These are phyloP conservation scores for Brachionus rubens DNA, from an alignment of 1,140 invertebrate genomes.

Conservation along the genomic window DNA sequence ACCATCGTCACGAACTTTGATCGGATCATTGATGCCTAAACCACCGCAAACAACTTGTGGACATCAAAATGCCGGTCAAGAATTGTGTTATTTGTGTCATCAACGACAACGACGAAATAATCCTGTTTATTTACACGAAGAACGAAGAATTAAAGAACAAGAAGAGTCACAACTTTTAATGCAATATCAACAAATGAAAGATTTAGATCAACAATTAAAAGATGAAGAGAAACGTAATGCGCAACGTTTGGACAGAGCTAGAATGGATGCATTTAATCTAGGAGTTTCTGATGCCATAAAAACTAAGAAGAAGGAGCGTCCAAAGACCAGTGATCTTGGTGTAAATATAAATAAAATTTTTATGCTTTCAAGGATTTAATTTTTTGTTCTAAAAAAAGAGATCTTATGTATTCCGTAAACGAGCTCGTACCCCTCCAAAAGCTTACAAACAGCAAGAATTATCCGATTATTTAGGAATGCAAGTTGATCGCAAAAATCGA, in stretches of 20 bases:
- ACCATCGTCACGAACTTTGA: conserved; percentile 12
- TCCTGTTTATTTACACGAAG: conserved; percentile 57
- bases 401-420: conserved; percentile 58
- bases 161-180: conserved; percentile 58
- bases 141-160: conserved; percentile 53
- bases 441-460: conserved; percentile 55
- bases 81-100: conserved; percentile 60
- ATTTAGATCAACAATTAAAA: conserved; percentile 55
- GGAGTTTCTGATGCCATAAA: conserved; percentile 57
- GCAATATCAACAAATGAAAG: conserved; percentile 58
- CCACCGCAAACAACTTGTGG: conserved; percentile 49
- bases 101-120: conserved; percentile 57
- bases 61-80: conserved; percentile 58
- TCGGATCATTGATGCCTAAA: conserved; percentile 3
- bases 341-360: neutral
- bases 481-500: neutral
- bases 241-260: conserved; percentile 55
- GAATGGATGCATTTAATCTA: conserved; percentile 59
- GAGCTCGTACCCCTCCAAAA: conserved; percentile 57
- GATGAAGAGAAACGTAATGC: conserved; percentile 54
- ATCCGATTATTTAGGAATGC: conserved; percentile 47
- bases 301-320: conserved; percentile 51
- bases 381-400: conserved; percentile 51
- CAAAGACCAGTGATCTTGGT: conserved; percentile 24
- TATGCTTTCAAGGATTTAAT: conserved; percentile 47